A percentile compares a stretch with the other conserved stretches of the same genome.
Evolutionary conservation across 1,140 invertebrate species (phyloP).

Genomic region (Temnothorax curvispinosus): DNA sequence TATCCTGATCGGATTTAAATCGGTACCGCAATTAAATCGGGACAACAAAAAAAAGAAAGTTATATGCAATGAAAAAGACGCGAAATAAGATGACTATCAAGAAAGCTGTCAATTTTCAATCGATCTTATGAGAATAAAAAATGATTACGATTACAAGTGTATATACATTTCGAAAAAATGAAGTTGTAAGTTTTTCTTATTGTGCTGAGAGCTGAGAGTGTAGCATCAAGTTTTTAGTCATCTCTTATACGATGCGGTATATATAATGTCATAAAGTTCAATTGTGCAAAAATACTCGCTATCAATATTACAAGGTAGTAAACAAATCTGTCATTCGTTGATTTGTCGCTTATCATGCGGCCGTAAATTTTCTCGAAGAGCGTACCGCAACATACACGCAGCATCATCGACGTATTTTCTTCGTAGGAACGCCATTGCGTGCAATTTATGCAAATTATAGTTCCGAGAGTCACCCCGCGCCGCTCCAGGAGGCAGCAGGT

Average conservation of each 20-base stretch:
- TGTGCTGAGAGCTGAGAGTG: no score
- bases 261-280: not conserved
- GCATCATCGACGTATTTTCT: constrained; percentile 28
- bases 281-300: constrained; percentile 21
- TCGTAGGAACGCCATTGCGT: constrained; percentile 22
- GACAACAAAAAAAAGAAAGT: not conserved
- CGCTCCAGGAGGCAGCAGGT: constrained; percentile 29
- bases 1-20: constrained; percentile 21
- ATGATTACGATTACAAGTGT: not conserved
- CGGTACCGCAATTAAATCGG: not conserved
- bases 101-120: not conserved
- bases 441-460: constrained; percentile 56
- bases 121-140: not conserved
- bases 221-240: not conserved
- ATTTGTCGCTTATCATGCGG: constrained; percentile 31
- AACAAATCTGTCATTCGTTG: constrained; percentile 37
- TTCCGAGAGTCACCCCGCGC: constrained; percentile 30
- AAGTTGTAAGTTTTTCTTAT: not conserved
- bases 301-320: constrained; percentile 13
- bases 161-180: not conserved
- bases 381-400: not conserved
- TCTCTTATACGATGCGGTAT: not conserved
- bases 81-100: not conserved
- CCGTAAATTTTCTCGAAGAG: constrained; percentile 12
- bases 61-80: not conserved